Evolutionary conservation across 1,140 invertebrate species (phyloP).

Genomic region (Ostrea denselamellosa): DNA sequence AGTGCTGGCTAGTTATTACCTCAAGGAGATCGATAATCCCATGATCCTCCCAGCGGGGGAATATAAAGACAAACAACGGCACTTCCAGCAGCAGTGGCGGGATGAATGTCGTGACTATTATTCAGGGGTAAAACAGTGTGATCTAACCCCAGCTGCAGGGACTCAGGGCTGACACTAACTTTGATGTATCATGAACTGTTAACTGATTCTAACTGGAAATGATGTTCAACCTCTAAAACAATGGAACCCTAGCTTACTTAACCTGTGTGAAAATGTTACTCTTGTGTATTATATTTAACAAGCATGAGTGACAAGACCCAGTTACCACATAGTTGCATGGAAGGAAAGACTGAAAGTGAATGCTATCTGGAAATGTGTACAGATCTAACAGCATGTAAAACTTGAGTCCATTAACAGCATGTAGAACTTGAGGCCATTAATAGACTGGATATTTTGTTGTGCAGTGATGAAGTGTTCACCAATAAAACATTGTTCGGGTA

Average conservation of each 20-base stretch:
- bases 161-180: slow-evolving; percentile 8
- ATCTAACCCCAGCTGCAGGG: neutral
- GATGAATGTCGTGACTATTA: slow-evolving; percentile 39
- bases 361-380: neutral
- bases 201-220: neutral
- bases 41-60: slow-evolving; percentile 42
- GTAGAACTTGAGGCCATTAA: neutral
- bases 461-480: neutral
- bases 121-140: slow-evolving; percentile 26
- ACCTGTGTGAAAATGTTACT: neutral
- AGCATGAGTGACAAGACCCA: neutral
- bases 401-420: neutral
- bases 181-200: neutral
- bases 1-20: neutral
- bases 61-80: slow-evolving; percentile 47
- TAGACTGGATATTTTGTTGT: neutral
- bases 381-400: neutral
- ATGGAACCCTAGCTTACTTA: neutral
- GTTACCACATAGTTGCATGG: neutral
- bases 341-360: neutral
- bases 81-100: slow-evolving; percentile 41
- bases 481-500: neutral
- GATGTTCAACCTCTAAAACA: neutral
- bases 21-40: slow-evolving; percentile 17
- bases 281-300: neutral